Evolutionary conservation across 2,888 invertebrate species (phyloP), one percentile per base, ranked within the genome.

Genomic region (Pammene fasciana): DNA sequence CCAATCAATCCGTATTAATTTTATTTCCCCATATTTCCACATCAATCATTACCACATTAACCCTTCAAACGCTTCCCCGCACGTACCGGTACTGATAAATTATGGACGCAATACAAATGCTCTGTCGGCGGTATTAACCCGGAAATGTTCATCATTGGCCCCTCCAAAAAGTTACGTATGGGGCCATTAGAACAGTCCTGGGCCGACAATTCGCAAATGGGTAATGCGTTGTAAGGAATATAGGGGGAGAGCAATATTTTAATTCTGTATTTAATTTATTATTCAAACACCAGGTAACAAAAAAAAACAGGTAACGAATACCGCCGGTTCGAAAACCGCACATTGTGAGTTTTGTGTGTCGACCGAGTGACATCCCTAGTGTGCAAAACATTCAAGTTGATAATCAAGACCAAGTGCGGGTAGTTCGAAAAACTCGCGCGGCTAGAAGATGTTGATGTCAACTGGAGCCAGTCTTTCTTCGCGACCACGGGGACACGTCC

Each of bases 71-170:
- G 68, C 43, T 43, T 48, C 60, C 50, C 46, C 67, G 48, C 56
- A 48, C 48, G 62, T 48, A 54, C 56, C 26, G 43, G 52, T 66
- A 34, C 48, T 57, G 50, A 68, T 68, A 65, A 68, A 68, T 68
- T 65, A 68, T 59, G 64, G 26, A 59, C 64, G 64, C 52, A 65
- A 64, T 65, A 68, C 64, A 68, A 64, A 68, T 64, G 62, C 43
- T 38, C 46, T 59, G 68, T 65, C 68, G 64, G 45, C 68, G 68
- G 68, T 65, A 68, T 68, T 68, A 65, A 65, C 68, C 68, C 64
- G 45, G 52, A 68, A 68, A 56, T 68, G 64, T 68, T 64, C 68
- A 65, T 68, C 68, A 68, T 65, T 68, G 68, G 68, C 50, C 57
- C 52, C 52, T 65, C 68, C 59, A 68, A 68, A 68, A 68, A 68